phyloP scores from a whole-genome alignment of 1,140 invertebrate species.

The Trissolcus basalis region DNA sequence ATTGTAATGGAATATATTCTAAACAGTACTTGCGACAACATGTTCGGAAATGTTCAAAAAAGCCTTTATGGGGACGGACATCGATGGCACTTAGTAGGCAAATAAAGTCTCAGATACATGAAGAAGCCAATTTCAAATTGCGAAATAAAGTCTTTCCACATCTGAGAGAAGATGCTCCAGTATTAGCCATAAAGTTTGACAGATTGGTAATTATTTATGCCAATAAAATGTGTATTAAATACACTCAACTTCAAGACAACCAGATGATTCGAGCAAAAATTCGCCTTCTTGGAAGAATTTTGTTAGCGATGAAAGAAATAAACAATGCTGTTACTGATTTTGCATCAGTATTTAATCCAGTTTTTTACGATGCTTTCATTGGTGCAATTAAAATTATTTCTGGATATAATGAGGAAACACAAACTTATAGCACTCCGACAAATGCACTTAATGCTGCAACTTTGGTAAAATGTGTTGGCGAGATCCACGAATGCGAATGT shows the following conservation, averaged over 20 bases:
- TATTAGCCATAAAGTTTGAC: neutral
- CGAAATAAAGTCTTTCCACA: no score
- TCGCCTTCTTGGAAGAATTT: neutral
- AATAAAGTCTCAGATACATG: no score
- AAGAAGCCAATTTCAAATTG: no score
- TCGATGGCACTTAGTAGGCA: no score
- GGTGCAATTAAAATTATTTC: neutral
- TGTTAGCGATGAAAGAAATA: neutral
- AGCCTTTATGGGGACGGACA: no score
- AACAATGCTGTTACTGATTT: neutral
- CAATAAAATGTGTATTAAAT: constrained; percentile 1
- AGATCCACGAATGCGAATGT: neutral
- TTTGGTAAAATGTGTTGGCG: no score
- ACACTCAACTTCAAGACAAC: neutral
- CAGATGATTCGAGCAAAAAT: neutral
- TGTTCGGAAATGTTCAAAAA: no score
- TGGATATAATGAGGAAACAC: no score
- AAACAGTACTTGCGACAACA: no score
- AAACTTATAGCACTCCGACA: no score
- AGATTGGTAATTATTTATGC: constrained; percentile 1
- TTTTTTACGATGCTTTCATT: neutral
- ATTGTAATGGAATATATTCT: no score
- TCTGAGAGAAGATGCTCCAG: neutral
- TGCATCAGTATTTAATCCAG: neutral
- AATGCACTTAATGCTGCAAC: no score